Percentiles rank a stretch among this genome's conserved stretches.
Evolutionary conservation across 2,888 invertebrate species (phyloP).

Genomic region (Sinhomidia bicolor): DNA sequence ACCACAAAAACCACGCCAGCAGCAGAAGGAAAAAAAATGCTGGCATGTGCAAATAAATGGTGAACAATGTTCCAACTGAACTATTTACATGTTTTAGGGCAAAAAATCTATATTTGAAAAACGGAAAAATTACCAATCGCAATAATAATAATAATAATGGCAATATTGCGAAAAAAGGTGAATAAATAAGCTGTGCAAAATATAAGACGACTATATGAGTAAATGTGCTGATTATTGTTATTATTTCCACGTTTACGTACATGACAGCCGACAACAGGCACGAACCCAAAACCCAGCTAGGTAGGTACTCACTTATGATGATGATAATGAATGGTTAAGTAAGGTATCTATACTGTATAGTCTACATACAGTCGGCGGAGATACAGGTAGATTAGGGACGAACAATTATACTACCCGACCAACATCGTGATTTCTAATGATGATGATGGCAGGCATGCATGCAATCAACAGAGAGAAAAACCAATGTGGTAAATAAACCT

Average conservation of each 20-base stretch:
- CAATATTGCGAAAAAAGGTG: neutral
- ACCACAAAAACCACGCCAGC: conserved; percentile 16
- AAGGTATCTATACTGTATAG: neutral
- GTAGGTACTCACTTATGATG: no score
- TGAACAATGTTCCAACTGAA: neutral
- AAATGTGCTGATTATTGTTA: neutral
- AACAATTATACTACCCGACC: neutral
- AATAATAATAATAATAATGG: no score
- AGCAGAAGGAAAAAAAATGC: neutral
- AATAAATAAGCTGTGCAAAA: neutral
- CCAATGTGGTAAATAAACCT: neutral
- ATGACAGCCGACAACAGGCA: conserved; percentile 12
- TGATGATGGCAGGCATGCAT: neutral
- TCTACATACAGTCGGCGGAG: neutral
- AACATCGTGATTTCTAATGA: no score
- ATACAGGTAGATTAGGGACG: neutral
- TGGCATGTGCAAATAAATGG: no score
- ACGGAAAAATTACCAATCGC: neutral
- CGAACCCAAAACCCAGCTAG: neutral
- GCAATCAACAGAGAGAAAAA: neutral
- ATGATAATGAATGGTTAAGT: no score
- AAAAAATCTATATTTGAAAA: neutral
- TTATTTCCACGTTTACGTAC: neutral
- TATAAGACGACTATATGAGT: neutral
- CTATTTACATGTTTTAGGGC: conserved; percentile 6